These are phyloP conservation scores for Cheirogaleus medius DNA, from an alignment of 2,113 vertebrate genomes.

Conservation along the genomic window DNA sequence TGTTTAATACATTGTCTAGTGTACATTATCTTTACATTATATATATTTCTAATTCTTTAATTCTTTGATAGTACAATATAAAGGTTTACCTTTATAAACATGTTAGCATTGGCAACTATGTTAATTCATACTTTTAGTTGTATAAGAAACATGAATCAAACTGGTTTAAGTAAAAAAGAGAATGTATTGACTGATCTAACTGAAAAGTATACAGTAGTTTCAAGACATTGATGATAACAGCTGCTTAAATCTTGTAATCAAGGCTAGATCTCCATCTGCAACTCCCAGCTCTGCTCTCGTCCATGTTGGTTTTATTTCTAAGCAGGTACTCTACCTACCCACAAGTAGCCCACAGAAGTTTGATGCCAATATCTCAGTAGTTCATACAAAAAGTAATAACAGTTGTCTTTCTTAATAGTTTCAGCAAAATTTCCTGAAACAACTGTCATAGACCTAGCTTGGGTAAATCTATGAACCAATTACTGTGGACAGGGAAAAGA, in stretches of 20 bases:
- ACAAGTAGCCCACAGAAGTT: background rate
- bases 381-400: background rate
- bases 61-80: background rate
- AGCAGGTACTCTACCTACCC: background rate
- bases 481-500: background rate
- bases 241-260: background rate
- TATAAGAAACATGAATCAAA: background rate
- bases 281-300: background rate
- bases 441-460: background rate
- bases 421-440: background rate
- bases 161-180: background rate
- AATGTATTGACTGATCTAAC: background rate
- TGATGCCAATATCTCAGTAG: background rate
- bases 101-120: background rate
- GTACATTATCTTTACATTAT: background rate
- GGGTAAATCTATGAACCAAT: constrained; percentile 5
- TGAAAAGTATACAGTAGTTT: background rate
- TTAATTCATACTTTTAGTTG: background rate
- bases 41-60: background rate
- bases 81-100: background rate
- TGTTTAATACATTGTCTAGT: background rate
- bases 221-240: background rate
- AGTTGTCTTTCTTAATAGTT: background rate
- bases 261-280: background rate
- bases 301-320: background rate